Percentiles rank a stretch among this genome's conserved stretches.
Conservation (phyloP, 2,888 invertebrate species). For the Apeira syringaria region DNA sequence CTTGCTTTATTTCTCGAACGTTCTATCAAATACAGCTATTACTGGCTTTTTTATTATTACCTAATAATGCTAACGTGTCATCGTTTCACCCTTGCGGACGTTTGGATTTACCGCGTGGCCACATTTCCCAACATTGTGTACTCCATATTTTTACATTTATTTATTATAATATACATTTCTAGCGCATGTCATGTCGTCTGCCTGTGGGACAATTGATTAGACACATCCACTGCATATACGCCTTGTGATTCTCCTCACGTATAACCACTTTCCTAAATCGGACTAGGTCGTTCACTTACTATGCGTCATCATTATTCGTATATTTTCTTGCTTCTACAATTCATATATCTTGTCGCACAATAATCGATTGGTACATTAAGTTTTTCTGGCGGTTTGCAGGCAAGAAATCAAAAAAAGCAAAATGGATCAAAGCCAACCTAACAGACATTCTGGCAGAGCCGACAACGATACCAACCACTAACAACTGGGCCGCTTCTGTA, state of each 20-base stretch:
- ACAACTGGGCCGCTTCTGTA: conserved; percentile 92
- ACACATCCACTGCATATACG: conserved; percentile 42
- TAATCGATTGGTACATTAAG: conserved; percentile 10
- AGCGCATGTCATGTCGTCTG: conserved; percentile 28
- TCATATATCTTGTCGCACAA: conserved; percentile 25
- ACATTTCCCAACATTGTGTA: conserved; percentile 63
- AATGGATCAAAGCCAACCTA: conserved; percentile 91
- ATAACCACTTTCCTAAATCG: conserved; percentile 74
- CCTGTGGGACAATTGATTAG: conserved; percentile 37
- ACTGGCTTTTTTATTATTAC: conserved; percentile 48
- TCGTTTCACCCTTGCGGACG: conserved; percentile 78
- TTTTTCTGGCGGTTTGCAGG: conserved; percentile 72
- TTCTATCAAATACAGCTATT: conserved; percentile 30
- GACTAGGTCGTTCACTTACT: conserved; percentile 71
- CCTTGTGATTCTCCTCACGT: conserved; percentile 46
- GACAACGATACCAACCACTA: conserved; percentile 82
- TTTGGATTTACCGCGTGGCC: conserved; percentile 84
- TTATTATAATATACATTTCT: conserved; percentile 32
- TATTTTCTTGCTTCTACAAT: conserved; percentile 45
- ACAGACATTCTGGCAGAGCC: conserved; percentile 92
- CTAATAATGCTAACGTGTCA: conserved; percentile 82
- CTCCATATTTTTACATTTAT: conserved; percentile 41
- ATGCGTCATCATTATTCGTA: conserved; percentile 75
- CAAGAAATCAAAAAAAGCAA: conserved; percentile 94
- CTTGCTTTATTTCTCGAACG: conserved; percentile 39